Evolutionary conservation across 2,113 vertebrate species (phyloP), one percentile per base, ranked within the genome.

Genomic region (Ovis aries): DNA sequence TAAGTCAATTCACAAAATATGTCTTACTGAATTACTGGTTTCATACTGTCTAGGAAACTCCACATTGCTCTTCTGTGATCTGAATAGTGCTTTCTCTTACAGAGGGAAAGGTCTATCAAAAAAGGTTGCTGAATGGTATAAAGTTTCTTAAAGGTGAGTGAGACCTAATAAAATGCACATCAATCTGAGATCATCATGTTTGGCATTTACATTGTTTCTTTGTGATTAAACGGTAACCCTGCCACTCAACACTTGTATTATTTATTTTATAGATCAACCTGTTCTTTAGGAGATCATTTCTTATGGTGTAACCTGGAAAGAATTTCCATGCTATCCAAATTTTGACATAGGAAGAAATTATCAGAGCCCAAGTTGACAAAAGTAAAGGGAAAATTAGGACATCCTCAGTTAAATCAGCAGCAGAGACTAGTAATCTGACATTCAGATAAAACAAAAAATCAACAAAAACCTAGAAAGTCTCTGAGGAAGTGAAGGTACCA

Each of bases 41-140:
- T 80, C 64, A 15, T 90, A 45, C 33, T 74, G 1, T 90, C 33
- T 67, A n/a, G 64, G 29, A 84, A 83, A 50, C 27, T 85, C 31
- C 2, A 5, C 25, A 5, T 40, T 89, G 43, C 9, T 64, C n/a
- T 89, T 84, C 80, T 95, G 27, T 62, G 40, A 81, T 85, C 78
- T 95, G 21, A 94, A 82, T 23, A 21, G 25, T 74, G 27, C 43
- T 92, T 86, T 95, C 50, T 88, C 50, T 84, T 96, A 27, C 67
- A 97, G 96, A 90, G 67, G 94, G 55, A 53, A 97, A 97, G n/a
- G 74, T 97, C 62, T 97, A 67, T 90, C 17, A 40, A 78, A 93
- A 89, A 87, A 93, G 96, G 31, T 33, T 97, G 50, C 60, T 97
- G 92, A 89, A 94, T 31, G 4, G 33, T 57, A 23, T 97, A 81